Percentiles rank a stretch among this genome's conserved stretches.
These are phyloP conservation scores for Hoplostethus mediterraneus DNA, from an alignment of 2,797 vertebrate species.

Conservation along the genomic window DNA sequence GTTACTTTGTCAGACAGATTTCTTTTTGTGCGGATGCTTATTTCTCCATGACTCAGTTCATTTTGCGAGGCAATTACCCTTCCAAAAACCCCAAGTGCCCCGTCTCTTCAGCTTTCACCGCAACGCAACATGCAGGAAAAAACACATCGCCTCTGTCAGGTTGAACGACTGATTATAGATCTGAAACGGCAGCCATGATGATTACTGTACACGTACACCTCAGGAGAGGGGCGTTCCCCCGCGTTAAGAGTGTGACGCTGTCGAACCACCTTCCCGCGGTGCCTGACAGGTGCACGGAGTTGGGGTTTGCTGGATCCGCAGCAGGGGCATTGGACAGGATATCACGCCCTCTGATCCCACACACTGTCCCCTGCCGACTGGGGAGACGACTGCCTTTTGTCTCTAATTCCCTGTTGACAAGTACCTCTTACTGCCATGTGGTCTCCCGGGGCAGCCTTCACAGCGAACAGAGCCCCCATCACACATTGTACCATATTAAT, in stretches of 20 bases:
- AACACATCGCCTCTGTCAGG: conserved; percentile 75
- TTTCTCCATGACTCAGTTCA: conserved; percentile 76
- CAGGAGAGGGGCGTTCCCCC: conserved; percentile 73
- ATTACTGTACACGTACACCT: conserved; percentile 81
- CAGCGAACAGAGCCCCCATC: conserved; percentile 63
- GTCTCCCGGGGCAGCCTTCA: conserved; percentile 82
- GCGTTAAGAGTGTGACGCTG: conserved; percentile 69
- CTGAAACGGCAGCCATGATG: conserved; percentile 78
- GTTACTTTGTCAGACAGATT: conserved; percentile 74
- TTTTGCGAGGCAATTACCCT: conserved; percentile 79
- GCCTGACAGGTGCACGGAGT: conserved; percentile 81
- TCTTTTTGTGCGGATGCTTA: conserved; percentile 74
- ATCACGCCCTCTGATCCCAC: conserved; percentile 80
- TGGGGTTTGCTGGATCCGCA: conserved; percentile 72
- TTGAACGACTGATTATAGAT: conserved; percentile 86
- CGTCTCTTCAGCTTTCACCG: conserved; percentile 61
- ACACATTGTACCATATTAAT: conserved; percentile 68
- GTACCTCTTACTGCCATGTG: conserved; percentile 81
- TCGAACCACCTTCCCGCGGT: conserved; percentile 74
- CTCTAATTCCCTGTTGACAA: conserved; percentile 76
- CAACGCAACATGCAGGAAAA: conserved; percentile 63
- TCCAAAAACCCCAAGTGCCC: conserved; percentile 66
- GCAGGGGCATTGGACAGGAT: conserved; percentile 78
- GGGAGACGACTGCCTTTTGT: conserved; percentile 79
- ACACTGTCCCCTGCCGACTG: conserved; percentile 80